Evolutionary conservation across 2,888 invertebrate genomes (phyloP).

Genomic region (Acronicta psi): DNA sequence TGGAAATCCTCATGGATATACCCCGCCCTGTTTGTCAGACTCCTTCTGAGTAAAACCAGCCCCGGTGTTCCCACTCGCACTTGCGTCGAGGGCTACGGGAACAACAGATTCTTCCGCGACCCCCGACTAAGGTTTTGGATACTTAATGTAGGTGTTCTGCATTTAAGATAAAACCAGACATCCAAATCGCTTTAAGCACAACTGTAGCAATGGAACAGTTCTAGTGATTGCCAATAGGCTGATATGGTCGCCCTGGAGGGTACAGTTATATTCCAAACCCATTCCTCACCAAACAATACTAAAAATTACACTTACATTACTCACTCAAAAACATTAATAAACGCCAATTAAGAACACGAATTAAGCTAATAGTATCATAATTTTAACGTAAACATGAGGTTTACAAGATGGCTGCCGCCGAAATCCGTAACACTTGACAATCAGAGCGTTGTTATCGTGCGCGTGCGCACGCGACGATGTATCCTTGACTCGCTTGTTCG

Average conservation of each 20-base stretch:
- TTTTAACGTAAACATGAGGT: constrained; percentile 41
- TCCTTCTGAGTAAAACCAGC: no score
- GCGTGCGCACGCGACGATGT: constrained; percentile 49
- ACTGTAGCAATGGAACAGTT: no score
- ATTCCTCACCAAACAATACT: neutral
- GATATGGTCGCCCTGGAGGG: neutral
- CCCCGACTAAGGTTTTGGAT: no score
- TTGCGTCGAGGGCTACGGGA: no score
- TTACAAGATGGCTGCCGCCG: constrained; percentile 50
- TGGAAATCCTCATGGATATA: no score
- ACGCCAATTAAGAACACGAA: constrained; percentile 43
- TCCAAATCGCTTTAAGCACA: no score
- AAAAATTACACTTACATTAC: constrained; percentile 24
- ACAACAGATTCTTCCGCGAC: no score
- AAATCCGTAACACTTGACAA: constrained; percentile 53
- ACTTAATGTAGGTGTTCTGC: no score
- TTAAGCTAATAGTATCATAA: constrained; percentile 46
- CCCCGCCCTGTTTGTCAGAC: no score
- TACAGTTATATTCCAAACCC: neutral
- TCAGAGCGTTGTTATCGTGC: constrained; percentile 60
- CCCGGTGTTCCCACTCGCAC: no score
- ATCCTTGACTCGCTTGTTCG: constrained; percentile 55
- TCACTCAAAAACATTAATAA: constrained; percentile 12
- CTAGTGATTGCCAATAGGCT: no score
- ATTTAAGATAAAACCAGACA: no score